phyloP scores from a whole-genome alignment of 2,888 invertebrate genomes.

The Agrochola circellaris region DNA sequence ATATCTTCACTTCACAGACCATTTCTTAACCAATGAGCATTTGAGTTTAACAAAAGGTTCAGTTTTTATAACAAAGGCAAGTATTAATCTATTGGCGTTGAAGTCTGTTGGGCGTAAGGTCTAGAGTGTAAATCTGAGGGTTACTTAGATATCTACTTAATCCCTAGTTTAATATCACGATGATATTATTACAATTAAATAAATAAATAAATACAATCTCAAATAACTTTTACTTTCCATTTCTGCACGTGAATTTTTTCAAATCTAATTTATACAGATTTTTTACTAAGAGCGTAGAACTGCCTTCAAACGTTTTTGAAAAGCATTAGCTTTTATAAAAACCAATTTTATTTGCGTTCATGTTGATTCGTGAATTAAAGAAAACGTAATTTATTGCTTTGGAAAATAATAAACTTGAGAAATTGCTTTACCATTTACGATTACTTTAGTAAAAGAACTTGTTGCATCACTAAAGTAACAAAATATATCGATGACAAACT shows the following conservation, averaged over 20 bases:
- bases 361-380: slow-evolving; percentile 19
- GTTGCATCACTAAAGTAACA: slow-evolving; percentile 9
- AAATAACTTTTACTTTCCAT: background rate
- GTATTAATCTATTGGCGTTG: background rate
- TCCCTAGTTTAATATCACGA: background rate
- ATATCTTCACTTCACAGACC: slow-evolving; percentile 39
- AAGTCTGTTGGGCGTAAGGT: background rate
- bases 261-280: background rate
- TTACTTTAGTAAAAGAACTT: background rate
- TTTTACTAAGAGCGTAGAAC: slow-evolving; percentile 15
- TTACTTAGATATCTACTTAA: background rate
- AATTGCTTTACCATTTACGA: slow-evolving; percentile 17
- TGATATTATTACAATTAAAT: background rate
- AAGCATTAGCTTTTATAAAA: slow-evolving; percentile 14
- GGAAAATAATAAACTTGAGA: slow-evolving; percentile 8
- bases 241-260: background rate
- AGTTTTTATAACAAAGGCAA: slow-evolving; percentile 23
- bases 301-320: slow-evolving; percentile 11
- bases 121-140: too few relatives aligned
- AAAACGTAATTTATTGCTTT: slow-evolving; percentile 33
- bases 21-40: slow-evolving; percentile 36
- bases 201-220: too few relatives aligned
- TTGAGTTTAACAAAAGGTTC: slow-evolving; percentile 22
- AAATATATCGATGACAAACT: background rate
- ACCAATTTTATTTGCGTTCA: slow-evolving; percentile 27